phyloP scores from a whole-genome alignment of 1,140 invertebrate species.

The Danaus plexippus region DNA sequence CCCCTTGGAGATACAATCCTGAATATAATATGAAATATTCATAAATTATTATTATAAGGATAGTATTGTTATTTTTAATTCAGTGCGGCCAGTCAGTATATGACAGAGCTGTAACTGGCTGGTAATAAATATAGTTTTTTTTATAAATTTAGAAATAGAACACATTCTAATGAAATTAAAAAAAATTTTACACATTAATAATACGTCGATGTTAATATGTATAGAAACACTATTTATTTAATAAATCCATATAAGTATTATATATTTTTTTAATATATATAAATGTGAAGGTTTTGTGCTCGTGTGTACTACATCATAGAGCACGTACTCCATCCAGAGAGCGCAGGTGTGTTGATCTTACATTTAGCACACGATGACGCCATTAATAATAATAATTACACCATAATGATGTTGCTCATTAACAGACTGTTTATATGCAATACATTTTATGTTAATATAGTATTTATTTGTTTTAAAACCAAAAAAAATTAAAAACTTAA shows the following conservation, averaged over 20 bases:
- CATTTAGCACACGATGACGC: slow-evolving; percentile 19
- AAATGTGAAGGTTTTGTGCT: slow-evolving; percentile 11
- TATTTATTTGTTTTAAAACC: too few species aligned
- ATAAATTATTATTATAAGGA: slow-evolving; percentile 3
- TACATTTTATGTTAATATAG: too few species aligned
- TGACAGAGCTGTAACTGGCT: too few species aligned
- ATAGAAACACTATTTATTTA: too few species aligned
- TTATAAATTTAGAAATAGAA: too few species aligned
- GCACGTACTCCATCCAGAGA: slow-evolving; percentile 30
- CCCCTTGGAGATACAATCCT: slow-evolving; percentile 29
- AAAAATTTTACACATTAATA: too few species aligned
- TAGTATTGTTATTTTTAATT: neutral
- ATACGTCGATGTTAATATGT: too few species aligned
- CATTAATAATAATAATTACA: slow-evolving; percentile 11
- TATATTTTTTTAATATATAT: neutral
- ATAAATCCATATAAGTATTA: too few species aligned
- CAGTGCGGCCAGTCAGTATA: too few species aligned
- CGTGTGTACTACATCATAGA: slow-evolving; percentile 30
- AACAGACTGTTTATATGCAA: slow-evolving; percentile 4
- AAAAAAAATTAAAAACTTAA: too few species aligned
- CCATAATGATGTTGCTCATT: slow-evolving; percentile 7
- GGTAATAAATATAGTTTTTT: too few species aligned
- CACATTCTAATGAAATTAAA: too few species aligned
- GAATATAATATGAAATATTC: slow-evolving; percentile 12
- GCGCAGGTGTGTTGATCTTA: slow-evolving; percentile 30